phyloP scores from a whole-genome alignment of 1,140 invertebrate species.

The Caerostris darwini region DNA sequence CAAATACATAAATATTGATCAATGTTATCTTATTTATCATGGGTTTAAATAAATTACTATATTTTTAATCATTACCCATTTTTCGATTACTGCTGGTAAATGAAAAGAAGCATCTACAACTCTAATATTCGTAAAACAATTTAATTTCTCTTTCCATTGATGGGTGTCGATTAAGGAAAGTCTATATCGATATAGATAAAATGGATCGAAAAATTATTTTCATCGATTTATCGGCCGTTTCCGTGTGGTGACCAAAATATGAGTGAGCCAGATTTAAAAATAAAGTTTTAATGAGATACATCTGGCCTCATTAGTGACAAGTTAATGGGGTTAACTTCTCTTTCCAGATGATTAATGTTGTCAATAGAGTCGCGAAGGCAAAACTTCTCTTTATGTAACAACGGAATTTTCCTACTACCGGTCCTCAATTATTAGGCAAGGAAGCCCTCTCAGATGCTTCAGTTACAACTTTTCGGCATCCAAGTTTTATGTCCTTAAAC shows the following conservation, averaged over 20 bases:
- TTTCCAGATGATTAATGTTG: conserved; percentile 66
- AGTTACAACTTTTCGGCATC: not conserved
- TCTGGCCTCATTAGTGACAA: conserved; percentile 75
- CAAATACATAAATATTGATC: not conserved
- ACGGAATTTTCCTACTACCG: conserved; percentile 25
- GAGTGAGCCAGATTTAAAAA: conserved; percentile 46
- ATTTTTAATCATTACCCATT: not conserved
- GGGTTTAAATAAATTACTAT: conserved; percentile 9
- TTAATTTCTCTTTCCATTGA: conserved; percentile 38
- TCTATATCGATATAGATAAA: conserved; percentile 65
- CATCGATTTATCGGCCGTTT: conserved; percentile 62
- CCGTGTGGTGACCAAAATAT: conserved; percentile 47
- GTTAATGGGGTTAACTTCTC: conserved; percentile 69
- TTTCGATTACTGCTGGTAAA: not conserved
- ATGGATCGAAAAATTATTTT: conserved; percentile 55
- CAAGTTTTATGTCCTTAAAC: conserved; percentile 19
- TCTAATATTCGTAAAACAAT: conserved; percentile 32
- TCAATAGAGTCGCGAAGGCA: conserved; percentile 54
- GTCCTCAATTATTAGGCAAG: conserved; percentile 5
- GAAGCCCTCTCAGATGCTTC: conserved; percentile 8
- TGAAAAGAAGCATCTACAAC: not conserved
- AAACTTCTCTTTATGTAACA: conserved; percentile 50
- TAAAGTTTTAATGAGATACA: conserved; percentile 77
- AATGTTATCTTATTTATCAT: not conserved
- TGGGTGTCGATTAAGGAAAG: conserved; percentile 39